Evolutionary conservation across 1,140 invertebrate genomes (phyloP), one percentile per base, ranked within the genome.

Genomic region (Zeugodacus cucurbitae): DNA sequence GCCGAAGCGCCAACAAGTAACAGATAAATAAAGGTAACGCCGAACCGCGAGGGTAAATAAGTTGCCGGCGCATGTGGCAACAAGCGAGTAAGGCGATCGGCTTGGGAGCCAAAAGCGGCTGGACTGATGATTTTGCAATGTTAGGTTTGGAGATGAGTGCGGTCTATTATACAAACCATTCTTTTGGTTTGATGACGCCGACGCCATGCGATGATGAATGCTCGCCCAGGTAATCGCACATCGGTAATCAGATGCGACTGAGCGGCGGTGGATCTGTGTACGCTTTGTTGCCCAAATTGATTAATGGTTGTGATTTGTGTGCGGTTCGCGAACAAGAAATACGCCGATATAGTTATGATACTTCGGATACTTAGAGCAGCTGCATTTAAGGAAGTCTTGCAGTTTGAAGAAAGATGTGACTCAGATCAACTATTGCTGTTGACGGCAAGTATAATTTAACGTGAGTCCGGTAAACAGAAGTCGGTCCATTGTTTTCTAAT

Each of bases 11-110:
- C 58, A 62, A 26, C 58, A 17, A 62, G 22, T 54, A 62, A 62
- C 58, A 62, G 26, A 54, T 54, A 54, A 54, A 54, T 17, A 54
- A 20, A 54, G 48, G n/a, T 7, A 62, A 22, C 22, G 58, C n/a
- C 20, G 20, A 20, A 17, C 5, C 22, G 4, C 20, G 58, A 59
- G 22, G 22, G 22, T 22, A n/a, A 20, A 8, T 7, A 59, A 62
- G 58, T 26, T 26, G n/a, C 58, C 58, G n/a, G 22, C 58, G 58
- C 22, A 82, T 48, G 74, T 82, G 37, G 41, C 74, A 82, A 82
- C 74, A 82, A 48, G 74, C 74, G 20, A 7, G 41, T 82, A 82
- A 82, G 34, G 48, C 20, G 74, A 82, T 82, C 74, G n/a, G 74
- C 74, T 6, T 82, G 74, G n/a, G 74, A 48, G 74, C n/a, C n/a